Percentiles rank a stretch among this genome's conserved stretches.
Evolutionary conservation across 2,797 vertebrate species (phyloP).

Genomic region (Morelia viridis): DNA sequence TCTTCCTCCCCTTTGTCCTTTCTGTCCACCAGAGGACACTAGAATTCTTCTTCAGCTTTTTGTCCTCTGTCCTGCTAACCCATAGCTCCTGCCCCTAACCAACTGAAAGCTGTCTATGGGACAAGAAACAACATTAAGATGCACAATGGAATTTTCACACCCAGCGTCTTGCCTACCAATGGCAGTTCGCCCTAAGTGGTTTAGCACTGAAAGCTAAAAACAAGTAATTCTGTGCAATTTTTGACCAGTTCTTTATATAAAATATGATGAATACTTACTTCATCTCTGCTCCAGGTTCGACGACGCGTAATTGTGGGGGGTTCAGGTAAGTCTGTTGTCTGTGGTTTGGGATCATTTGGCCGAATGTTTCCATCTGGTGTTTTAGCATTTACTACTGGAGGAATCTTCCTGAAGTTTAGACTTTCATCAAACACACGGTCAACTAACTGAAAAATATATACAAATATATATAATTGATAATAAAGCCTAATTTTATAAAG

Average conservation of each 20-base stretch:
- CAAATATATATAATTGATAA: slow-evolving; percentile 46
- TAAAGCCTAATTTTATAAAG: slow-evolving; percentile 51
- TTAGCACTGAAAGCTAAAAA: not conserved
- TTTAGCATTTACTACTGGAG: slow-evolving; percentile 87
- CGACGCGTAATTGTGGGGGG: slow-evolving; percentile 88
- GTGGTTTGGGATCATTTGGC: slow-evolving; percentile 82
- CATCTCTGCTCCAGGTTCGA: slow-evolving; percentile 97
- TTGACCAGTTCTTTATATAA: not conserved
- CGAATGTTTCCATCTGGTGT: slow-evolving; percentile 87
- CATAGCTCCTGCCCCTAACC: not conserved
- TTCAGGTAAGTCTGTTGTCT: slow-evolving; percentile 82
- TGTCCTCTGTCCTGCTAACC: not conserved
- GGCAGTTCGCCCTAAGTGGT: not conserved
- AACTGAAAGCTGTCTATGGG: not conserved
- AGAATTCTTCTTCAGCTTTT: not conserved
- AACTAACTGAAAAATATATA: slow-evolving; percentile 81
- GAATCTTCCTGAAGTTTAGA: slow-evolving; percentile 97
- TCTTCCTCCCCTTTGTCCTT: not conserved
- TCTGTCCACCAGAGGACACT: not conserved
- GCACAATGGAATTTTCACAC: not conserved
- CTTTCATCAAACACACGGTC: slow-evolving; percentile 98
- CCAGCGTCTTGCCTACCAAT: not conserved
- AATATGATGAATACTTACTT: slow-evolving; percentile 76
- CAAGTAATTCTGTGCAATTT: not conserved
- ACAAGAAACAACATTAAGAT: not conserved